Evolutionary conservation across 2,113 vertebrate genomes (phyloP), one percentile per base, ranked within the genome.

Genomic region (Caracal caracal): DNA sequence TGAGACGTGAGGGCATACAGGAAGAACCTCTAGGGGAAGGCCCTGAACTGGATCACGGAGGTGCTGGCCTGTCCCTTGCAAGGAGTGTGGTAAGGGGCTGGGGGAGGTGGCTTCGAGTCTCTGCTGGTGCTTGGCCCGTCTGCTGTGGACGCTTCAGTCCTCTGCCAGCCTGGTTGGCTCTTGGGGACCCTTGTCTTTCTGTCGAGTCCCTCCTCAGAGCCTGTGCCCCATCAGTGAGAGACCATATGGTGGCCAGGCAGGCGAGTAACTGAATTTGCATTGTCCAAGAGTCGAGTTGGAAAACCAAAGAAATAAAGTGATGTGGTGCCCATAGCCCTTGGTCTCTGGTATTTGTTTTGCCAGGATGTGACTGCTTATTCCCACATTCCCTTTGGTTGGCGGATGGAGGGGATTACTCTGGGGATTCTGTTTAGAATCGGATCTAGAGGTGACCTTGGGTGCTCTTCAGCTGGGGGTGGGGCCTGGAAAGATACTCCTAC

Each of bases 231-330:
- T 75, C 43, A 88, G 35, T 53, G 30, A 89, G 51, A 35, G 28
- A 40, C 47, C 43, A 20, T 61, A 43, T 3, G 37, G 28, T 37
- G 6, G n/a, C 56, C 51, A 56, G 71, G n/a, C 71, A 66, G 59
- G 43, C 6, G 51, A 90, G 68, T 78, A 26, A 75, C 70, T 78
- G 85, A 93, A 24, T 88, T 96, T 97, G 49, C 49, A 28, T 87
- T 61, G 37, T 73, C 35, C 13, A 6, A 78, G 63, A 83, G 51
- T 86, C 22, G 89, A 76, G 63, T 35, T 97, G 78, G 86, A 97
- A 96, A 95, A 75, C 12, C 35, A 66, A 87, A 89, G 75, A 93
- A 98, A 98, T 97, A 97, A 98, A 98, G 22, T 88, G 53, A 84
- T 56, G 30, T 24, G 47, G n/a, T 92, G 33, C 49, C 66, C 68